A percentile compares a stretch with the other conserved stretches of the same genome.
Conservation (phyloP, 1,140 invertebrate species). For the Drosophila micromelanica region DNA sequence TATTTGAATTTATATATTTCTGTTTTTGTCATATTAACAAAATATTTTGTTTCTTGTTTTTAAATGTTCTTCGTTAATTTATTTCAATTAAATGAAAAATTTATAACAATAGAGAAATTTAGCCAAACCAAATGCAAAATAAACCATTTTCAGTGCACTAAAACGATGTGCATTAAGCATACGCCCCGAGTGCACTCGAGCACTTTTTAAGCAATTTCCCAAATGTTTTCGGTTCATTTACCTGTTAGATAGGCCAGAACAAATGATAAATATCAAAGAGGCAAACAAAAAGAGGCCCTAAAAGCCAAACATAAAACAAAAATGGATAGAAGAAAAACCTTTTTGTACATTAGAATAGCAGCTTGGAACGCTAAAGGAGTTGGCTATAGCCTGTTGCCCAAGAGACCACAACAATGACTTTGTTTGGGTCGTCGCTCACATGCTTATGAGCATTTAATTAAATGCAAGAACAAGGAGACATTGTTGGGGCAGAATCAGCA, state of each 20-base stretch:
- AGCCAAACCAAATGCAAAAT: too few species aligned
- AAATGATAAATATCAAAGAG: conserved; percentile 42
- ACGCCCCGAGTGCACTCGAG: conserved; percentile 1
- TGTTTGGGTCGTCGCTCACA: conserved; percentile 62
- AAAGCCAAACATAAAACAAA: conserved; percentile 13
- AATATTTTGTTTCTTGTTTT: too few species aligned
- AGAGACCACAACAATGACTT: conserved; percentile 65
- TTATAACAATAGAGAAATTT: too few species aligned
- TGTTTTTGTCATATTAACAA: too few species aligned
- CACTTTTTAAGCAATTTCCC: neutral
- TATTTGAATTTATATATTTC: too few species aligned
- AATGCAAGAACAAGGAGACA: conserved; percentile 76
- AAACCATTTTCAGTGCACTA: neutral
- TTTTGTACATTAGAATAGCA: conserved; percentile 36
- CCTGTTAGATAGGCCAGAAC: conserved; percentile 18
- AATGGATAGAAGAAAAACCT: conserved; percentile 17
- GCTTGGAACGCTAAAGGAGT: neutral
- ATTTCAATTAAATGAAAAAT: too few species aligned
- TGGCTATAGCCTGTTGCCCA: conserved; percentile 20
- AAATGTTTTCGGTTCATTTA: conserved; percentile 38
- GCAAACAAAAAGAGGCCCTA: conserved; percentile 38
- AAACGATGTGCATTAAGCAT: conserved; percentile 17
- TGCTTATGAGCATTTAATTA: conserved; percentile 83
- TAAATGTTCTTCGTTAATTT: too few species aligned
- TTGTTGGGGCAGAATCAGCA: conserved; percentile 21